Evolutionary conservation across 2,113 vertebrate genomes (phyloP), one percentile per base, ranked within the genome.

Genomic region (Cettia cetti): DNA sequence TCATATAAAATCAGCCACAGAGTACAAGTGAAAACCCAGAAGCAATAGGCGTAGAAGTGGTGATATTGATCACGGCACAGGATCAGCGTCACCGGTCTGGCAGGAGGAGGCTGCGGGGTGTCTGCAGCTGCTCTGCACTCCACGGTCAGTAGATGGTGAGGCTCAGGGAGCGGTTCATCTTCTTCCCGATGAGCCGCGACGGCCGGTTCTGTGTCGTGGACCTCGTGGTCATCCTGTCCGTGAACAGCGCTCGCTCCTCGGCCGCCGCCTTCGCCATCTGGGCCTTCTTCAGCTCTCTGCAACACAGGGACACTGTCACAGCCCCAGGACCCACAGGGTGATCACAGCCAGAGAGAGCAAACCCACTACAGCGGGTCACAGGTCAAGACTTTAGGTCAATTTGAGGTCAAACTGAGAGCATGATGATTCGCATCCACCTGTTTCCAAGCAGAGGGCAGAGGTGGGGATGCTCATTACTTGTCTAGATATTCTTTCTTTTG

Each of bases 251-350:
- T 89, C 99, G 98, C 96, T 99, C 99, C 95, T 99, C 99, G 6
- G 99, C 99, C 40, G 98, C 99, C 0, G 98, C 99, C 97, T 99
- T 98, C 15, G 99, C 99, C 98, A 98, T 95, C 97, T 99, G 99
- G 28, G 99, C 99, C 97, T 99, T 99, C 97, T 99, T 99, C 85
- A 99, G 98, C 97, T 99, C 99, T 95, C 99, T 99, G 89, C 39
- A 96, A 72, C 65, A 77, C 71, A 97, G 20, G 3, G 11, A 94
- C 63, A 54, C 2, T 2, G 50, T 83, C 69, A 92, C 60, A 28
- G 4, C 59, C 33, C 28, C 1, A 3, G 10, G 0, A n/a, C 28
- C 35, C 23, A 3, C 2, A 11, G 21, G 24, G 44, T 0, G 5
- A 53, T 3, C 39, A 16, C 50, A 79, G 39, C 37, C 49, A 39